A percentile compares a stretch with the other conserved stretches of the same genome.
These are phyloP conservation scores for Diacarnus erythraeanus DNA, from an alignment of 37 sponge, comb jelly and placozoan species.

Conservation along the genomic window DNA sequence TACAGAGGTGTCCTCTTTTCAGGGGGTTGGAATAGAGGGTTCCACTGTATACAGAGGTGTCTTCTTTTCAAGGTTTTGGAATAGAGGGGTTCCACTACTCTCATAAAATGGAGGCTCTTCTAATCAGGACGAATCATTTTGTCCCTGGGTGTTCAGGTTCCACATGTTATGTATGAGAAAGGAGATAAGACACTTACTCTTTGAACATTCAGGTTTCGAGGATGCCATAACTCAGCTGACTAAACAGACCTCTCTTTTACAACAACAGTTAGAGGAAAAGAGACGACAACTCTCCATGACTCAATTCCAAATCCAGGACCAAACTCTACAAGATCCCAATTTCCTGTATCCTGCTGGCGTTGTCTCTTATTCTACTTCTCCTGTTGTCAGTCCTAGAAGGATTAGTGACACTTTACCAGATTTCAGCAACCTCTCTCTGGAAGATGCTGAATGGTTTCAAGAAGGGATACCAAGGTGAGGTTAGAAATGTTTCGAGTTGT, in stretches of 20 bases:
- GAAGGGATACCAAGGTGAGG: constrained; percentile 51
- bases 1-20: no score
- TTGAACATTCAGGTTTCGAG: background rate
- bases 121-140: no score
- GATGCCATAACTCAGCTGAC: constrained; percentile 18
- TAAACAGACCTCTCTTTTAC: background rate
- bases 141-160: no score
- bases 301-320: constrained; percentile 6
- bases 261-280: constrained; percentile 24
- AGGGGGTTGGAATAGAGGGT: no score
- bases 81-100: no score
- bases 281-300: background rate
- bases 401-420: background rate
- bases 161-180: no score
- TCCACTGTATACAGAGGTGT: no score
- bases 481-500: no score
- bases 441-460: constrained; percentile 65
- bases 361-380: background rate
- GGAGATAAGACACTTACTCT: no score
- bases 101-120: no score
- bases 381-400: background rate
- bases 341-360: background rate
- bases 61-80: no score
- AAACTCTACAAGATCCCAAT: background rate
- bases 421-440: constrained; percentile 21